Evolutionary conservation across 2,797 vertebrate genomes (phyloP).

Genomic region (Micrastur ruficollis): DNA sequence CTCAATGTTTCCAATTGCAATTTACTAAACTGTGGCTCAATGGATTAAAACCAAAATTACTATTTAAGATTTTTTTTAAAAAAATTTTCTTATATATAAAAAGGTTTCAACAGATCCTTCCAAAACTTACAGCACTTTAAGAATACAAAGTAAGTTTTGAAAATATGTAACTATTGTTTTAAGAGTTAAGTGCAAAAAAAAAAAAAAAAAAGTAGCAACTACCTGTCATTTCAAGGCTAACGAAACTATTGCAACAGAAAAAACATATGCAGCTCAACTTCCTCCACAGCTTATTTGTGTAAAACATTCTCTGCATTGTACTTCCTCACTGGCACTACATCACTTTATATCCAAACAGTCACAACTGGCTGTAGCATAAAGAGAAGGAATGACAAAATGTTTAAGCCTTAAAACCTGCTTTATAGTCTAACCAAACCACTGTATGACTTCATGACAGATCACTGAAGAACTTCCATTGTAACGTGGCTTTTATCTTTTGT

Average conservation of each 20-base stretch:
- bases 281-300: not conserved
- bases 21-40: not conserved
- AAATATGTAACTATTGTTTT: not conserved
- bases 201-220: not conserved
- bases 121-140: not conserved
- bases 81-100: not conserved
- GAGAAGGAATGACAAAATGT: not conserved
- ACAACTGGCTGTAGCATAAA: not conserved
- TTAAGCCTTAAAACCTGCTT: not conserved
- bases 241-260: not conserved
- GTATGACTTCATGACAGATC: not conserved
- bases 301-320: not conserved
- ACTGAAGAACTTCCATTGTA: not conserved
- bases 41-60: not conserved
- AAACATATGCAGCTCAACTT: not conserved
- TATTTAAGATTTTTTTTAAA: not conserved
- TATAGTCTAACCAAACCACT: not conserved
- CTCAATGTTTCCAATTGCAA: not conserved
- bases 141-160: not conserved
- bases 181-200: not conserved
- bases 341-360: not conserved
- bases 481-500: not conserved
- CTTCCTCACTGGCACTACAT: not conserved
- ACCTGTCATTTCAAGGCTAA: not conserved
- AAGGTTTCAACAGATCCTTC: not conserved